These are phyloP conservation scores for Diachrysia chrysitis DNA, from an alignment of 2,888 invertebrate genomes.

Conservation along the genomic window DNA sequence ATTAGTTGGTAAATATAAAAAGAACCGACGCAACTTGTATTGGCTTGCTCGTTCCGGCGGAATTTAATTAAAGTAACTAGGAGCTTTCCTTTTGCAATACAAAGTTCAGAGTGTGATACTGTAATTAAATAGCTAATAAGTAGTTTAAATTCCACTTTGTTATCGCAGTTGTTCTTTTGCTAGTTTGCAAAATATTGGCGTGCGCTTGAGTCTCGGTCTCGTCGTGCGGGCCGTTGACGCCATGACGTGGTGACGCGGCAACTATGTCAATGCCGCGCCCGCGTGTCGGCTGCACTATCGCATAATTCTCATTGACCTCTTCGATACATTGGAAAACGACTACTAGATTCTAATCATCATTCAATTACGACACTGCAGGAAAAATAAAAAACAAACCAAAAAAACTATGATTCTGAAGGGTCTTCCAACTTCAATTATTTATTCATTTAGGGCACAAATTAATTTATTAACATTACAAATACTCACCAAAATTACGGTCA, in stretches of 20 bases:
- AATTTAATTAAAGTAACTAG: constrained; percentile 60
- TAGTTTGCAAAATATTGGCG: constrained; percentile 48
- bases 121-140: constrained; percentile 48
- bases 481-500: background rate
- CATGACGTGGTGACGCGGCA: constrained; percentile 73
- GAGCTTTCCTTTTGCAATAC: constrained; percentile 40
- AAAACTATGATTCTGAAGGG: background rate
- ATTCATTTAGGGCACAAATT: background rate
- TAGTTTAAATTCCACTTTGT: constrained; percentile 31
- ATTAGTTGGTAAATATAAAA: constrained; percentile 43
- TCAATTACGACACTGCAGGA: background rate
- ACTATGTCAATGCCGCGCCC: constrained; percentile 86
- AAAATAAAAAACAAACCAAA: background rate
- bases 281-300: constrained; percentile 75
- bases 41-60: constrained; percentile 39
- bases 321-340: constrained; percentile 78
- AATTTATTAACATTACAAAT: background rate
- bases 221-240: constrained; percentile 73
- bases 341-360: constrained; percentile 38
- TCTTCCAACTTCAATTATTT: background rate
- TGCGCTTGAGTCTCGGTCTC: constrained; percentile 60
- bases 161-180: constrained; percentile 19
- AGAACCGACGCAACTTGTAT: constrained; percentile 33
- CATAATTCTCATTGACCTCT: constrained; percentile 83
- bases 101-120: constrained; percentile 42